A percentile compares a stretch with the other conserved stretches of the same genome.
phyloP scores from a whole-genome alignment of 2,797 vertebrate species.

The Scomberomorus guttatus region DNA sequence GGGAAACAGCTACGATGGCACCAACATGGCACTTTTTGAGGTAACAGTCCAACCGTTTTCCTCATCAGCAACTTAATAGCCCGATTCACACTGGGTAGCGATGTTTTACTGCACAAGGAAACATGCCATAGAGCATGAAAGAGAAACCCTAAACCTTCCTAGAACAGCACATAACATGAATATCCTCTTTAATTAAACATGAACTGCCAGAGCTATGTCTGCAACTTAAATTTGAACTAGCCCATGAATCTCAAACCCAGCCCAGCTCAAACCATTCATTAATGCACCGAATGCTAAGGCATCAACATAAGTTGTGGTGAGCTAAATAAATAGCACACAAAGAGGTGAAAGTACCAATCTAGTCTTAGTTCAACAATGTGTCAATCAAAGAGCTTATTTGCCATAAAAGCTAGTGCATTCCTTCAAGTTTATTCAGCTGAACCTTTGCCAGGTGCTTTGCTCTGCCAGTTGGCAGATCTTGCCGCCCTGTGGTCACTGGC shows the following conservation, averaged over 20 bases:
- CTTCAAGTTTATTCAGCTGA: slow-evolving; percentile 35
- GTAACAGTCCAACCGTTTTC: slow-evolving; percentile 71
- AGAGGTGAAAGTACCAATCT: slow-evolving; percentile 25
- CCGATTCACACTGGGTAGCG: not conserved
- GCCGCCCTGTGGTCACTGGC: slow-evolving; percentile 49
- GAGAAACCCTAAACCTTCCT: slow-evolving; percentile 13
- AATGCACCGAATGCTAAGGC: slow-evolving; percentile 21
- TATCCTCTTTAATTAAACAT: slow-evolving; percentile 12
- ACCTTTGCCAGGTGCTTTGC: slow-evolving; percentile 31
- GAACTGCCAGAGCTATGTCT: not conserved
- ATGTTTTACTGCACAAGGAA: not conserved
- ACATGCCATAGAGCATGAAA: not conserved
- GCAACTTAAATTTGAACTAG: slow-evolving; percentile 12
- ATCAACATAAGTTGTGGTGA: slow-evolving; percentile 1
- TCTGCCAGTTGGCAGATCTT: slow-evolving; percentile 60
- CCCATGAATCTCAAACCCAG: not conserved
- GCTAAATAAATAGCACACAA: slow-evolving; percentile 19
- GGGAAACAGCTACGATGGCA: slow-evolving; percentile 91
- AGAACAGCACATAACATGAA: not conserved
- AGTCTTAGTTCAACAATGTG: slow-evolving; percentile 7
- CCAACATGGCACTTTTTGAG: slow-evolving; percentile 98
- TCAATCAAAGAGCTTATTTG: slow-evolving; percentile 40
- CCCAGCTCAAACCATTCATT: slow-evolving; percentile 8
- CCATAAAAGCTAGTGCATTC: slow-evolving; percentile 26
- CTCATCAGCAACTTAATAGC: not conserved